Base-by-base conservation (phyloP, 1,140 invertebrate genomes). In the Lethrus apterus region DNA sequence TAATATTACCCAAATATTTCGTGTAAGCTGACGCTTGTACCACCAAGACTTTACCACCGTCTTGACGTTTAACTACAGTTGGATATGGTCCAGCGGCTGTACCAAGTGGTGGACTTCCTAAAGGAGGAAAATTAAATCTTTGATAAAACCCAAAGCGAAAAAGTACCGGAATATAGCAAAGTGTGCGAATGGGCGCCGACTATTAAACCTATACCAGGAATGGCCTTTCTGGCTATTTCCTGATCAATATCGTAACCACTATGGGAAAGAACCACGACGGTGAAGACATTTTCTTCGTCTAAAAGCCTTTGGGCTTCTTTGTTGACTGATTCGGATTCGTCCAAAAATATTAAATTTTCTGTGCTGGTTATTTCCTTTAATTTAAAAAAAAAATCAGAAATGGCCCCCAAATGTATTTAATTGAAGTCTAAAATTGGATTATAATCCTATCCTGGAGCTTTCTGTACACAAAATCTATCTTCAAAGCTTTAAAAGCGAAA, bases 131-230 rank as follows among this genome's bases (percentile, higher is more conserved):
- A 33, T 24, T 20, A n/a, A 10, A 21, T 21, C 35, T 38, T 38
- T 8, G 8, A 38, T 33, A 38, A 38, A 38, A 11, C 7, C n/a
- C n/a, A n/a, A n/a, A n/a, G n/a, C n/a, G 31, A 11, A 42, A 18
- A 15, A 5, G 9, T 50, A 62, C 59, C 58, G 40, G 55, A 59
- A 41, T 59, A 66, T 13, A 65, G 45, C 46, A 64, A 61, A 14
- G 60, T 85, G 58, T 93, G 87, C 3, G 84, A 84, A 59, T 94
- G 90, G n/a, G 83, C 86, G 9, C 90, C 90, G 15, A 94, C 84
- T 48, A 94, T 86, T 1, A 86, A 76, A 46, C 85, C 81, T 23
- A 93, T 77, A 30, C 81, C 68, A 19, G 75, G 67, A 20, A 73
- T 78, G 23, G 75, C 70, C 19, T 74, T 67, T 10, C 54, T 53